Base-by-base conservation (phyloP, 1,140 invertebrate species). In the Lasaia peninsularis region DNA sequence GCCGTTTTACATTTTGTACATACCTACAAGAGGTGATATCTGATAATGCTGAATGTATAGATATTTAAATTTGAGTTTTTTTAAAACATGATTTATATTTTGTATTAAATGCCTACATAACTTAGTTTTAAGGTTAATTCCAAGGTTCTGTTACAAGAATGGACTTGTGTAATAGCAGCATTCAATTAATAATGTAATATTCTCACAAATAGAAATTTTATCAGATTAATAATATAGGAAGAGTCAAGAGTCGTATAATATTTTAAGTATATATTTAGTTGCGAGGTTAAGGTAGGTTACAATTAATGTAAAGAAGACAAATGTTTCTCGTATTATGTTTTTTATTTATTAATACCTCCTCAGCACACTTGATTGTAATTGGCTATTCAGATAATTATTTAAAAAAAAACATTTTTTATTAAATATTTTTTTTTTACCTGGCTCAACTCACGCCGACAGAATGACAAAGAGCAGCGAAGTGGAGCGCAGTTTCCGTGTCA, bases 191-290 rank as follows among this genome's bases (percentile, higher is more conserved):
- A 69, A 54, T 75, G 69, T 71, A 77, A 77, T 76, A 78, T 76
- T 82, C 69, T 81, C 77, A 77, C 80, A 83, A 68, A 80, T 80
- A 78, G 65, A 75, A 70, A 62, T 78, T 79, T 87, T 79, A 78
- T 71, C 76, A 71, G 71, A 74, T 63, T 60, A 40, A 70, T 81
- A 81, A 65, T 62, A 65, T 80, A 80, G 69, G 53, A 68, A 77
- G 74, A 87, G 84, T 82, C 80, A 77, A 62, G 77, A 83, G 80
- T 83, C 82, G 74, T 87, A 85, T 84, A 81, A 73, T 81, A 76
- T 84, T 80, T 81, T 84, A 84, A 85, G 73, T 67, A 73, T 85
- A 80, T 69, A 64, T 63, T 78, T 71, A 75, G 68, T 67, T 80
- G 66, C 80, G 79, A 81, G 74, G 71, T 77, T 67, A 82, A 80